Conservation (phyloP, 2,113 vertebrate species). For the Puffinus mauretanicus region DNA sequence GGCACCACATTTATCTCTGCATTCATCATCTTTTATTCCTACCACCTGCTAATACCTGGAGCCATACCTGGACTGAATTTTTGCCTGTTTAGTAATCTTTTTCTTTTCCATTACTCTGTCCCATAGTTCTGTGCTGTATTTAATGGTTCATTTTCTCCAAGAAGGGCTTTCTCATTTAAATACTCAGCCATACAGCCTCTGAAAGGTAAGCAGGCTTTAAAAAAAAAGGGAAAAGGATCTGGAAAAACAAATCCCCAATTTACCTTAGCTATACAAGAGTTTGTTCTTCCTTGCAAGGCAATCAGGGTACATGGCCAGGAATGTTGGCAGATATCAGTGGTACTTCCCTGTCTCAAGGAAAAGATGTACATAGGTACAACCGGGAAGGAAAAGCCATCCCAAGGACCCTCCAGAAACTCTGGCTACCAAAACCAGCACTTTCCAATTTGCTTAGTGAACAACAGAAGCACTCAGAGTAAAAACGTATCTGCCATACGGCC, state of each 20-base stretch:
- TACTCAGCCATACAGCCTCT: neutral
- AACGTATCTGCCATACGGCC: rapidly evolving
- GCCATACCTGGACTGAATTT: neutral
- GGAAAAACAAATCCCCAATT: neutral
- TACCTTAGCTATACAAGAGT: neutral
- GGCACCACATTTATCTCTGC: neutral
- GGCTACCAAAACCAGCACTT: neutral
- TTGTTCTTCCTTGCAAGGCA: neutral
- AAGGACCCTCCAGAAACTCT: neutral
- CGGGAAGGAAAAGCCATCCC: neutral
- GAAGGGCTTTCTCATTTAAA: neutral
- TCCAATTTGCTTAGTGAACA: neutral
- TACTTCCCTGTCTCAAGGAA: neutral
- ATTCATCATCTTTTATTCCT: constrained; percentile 15
- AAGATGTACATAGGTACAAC: neutral
- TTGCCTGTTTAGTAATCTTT: neutral
- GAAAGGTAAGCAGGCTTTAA: neutral
- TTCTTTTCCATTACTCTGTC: neutral
- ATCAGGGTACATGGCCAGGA: neutral
- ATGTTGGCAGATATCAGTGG: neutral
- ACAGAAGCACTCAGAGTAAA: neutral
- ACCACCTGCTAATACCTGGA: constrained; percentile 22
- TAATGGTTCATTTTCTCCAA: neutral
- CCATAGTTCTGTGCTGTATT: neutral
- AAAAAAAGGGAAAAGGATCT: neutral